Conservation (phyloP, 1,140 invertebrate species). For the Drosophila takahashii region DNA sequence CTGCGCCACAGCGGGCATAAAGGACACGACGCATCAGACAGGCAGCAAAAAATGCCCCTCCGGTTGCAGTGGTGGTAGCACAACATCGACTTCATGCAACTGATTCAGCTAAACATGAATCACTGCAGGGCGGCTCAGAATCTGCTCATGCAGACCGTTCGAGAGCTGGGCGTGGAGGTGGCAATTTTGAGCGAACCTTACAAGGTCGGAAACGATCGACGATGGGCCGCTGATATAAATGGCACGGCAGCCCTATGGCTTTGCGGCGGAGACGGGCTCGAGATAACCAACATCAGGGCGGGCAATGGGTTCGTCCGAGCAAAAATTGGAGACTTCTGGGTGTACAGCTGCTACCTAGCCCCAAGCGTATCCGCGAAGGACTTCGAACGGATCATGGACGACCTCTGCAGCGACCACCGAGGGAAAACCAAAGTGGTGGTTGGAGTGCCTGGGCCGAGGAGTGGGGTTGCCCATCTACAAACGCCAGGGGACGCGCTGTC, state of each 20-base stretch:
- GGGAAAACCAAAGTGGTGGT: too few species aligned
- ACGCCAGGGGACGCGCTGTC: too few species aligned
- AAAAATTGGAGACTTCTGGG: neutral
- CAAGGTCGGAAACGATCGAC: neutral
- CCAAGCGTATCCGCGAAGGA: neutral
- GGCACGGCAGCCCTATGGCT: neutral
- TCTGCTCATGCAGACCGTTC: neutral
- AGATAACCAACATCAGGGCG: neutral
- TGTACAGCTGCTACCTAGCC: neutral
- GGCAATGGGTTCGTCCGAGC: neutral
- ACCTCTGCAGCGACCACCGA: neutral
- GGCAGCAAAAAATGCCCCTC: neutral
- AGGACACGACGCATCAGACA: neutral
- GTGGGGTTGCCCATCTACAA: neutral
- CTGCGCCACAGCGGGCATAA: neutral
- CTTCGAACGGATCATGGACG: neutral
- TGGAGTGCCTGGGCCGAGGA: slow-evolving; percentile 1
- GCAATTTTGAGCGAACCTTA: neutral
- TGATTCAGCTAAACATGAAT: neutral
- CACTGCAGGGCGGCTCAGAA: neutral
- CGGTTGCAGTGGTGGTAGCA: neutral
- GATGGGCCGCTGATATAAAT: neutral
- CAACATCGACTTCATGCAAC: neutral
- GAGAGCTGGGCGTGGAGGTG: neutral
- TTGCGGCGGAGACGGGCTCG: neutral